Evolutionary conservation across 2,888 invertebrate species (phyloP).

Genomic region (Aphodius sticticus): DNA sequence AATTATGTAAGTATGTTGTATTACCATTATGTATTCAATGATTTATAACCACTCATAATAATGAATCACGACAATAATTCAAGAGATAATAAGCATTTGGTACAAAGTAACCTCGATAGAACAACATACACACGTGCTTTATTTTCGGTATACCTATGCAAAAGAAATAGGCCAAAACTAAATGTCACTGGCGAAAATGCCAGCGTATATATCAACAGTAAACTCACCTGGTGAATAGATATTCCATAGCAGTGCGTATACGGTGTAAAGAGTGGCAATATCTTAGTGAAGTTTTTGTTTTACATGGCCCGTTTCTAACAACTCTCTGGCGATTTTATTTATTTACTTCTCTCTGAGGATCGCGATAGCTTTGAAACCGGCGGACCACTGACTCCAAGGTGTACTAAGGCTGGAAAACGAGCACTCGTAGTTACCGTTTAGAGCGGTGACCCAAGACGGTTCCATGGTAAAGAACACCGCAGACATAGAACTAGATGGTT

Average conservation of each 20-base stretch:
- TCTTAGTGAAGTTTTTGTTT: background rate
- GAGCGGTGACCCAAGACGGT: conserved; percentile 50
- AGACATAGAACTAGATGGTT: background rate
- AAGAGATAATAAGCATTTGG: no score
- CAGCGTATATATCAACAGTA: background rate
- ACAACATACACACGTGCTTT: background rate
- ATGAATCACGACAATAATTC: no score
- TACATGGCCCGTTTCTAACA: background rate
- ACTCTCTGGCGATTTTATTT: background rate
- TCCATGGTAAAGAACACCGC: background rate
- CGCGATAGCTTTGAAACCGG: background rate
- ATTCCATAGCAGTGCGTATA: background rate
- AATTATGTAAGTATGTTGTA: no score
- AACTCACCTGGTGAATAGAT: background rate
- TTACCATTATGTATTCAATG: no score
- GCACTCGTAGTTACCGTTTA: conserved; percentile 49
- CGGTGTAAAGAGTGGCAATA: background rate
- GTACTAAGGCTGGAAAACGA: conserved; percentile 32
- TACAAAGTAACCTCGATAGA: background rate
- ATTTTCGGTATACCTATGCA: background rate
- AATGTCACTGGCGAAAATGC: background rate
- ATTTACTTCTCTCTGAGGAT: background rate
- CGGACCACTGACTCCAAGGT: background rate
- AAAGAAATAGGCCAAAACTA: background rate
- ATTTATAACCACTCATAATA: no score